phyloP scores from a whole-genome alignment of 2,113 vertebrate species.

The Anarhynchus alexandrinus region DNA sequence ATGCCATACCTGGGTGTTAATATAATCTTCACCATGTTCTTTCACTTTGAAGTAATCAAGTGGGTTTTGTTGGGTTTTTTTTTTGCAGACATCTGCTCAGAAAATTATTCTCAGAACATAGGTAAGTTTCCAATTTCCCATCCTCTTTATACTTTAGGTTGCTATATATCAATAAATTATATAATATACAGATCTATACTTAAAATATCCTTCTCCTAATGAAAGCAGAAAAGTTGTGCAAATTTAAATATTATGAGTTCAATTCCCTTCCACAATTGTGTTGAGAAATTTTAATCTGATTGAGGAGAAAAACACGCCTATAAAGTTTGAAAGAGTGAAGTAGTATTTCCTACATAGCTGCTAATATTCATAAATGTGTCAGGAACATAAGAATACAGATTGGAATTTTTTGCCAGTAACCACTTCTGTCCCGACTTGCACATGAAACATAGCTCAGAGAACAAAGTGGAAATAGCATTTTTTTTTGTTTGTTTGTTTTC shows the following conservation, averaged over 20 bases:
- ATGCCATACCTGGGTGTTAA: neutral
- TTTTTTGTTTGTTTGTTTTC: neutral
- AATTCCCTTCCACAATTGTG: neutral
- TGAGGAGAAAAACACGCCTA: neutral
- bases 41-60: neutral
- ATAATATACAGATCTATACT: neutral
- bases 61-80: accelerated
- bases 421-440: neutral
- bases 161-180: neutral
- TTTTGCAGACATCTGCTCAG: neutral
- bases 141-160: neutral
- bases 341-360: neutral
- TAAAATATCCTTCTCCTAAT: neutral
- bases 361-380: neutral
- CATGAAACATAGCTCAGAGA: neutral
- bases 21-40: neutral
- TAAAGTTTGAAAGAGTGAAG: neutral
- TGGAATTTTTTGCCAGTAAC: neutral
- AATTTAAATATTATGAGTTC: neutral
- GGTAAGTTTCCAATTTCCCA: neutral
- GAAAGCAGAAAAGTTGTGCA: neutral
- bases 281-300: neutral
- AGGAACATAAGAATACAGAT: neutral
- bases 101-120: neutral
- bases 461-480: neutral